A percentile compares a stretch with the other conserved stretches of the same genome.
phyloP scores from a whole-genome alignment of 2,113 vertebrate genomes.

The Callorhinus ursinus region DNA sequence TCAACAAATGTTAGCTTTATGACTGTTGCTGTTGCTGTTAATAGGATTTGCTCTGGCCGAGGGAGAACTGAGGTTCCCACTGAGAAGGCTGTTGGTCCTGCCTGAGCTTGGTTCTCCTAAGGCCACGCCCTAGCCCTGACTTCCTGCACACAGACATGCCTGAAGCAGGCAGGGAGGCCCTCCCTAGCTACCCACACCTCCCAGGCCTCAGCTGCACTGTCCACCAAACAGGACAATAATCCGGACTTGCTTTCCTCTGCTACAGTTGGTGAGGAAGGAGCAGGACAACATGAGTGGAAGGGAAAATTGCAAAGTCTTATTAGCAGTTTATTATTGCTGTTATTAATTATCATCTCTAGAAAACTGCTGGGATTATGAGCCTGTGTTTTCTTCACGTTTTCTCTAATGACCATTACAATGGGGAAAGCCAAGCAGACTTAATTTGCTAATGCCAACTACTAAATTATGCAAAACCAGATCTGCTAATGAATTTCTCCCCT shows the following conservation, averaged over 20 bases:
- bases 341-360: conserved; percentile 24
- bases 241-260: neutral
- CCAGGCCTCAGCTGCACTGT: neutral
- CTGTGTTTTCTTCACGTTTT: neutral
- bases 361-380: neutral
- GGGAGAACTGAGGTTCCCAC: neutral
- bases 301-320: neutral
- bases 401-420: neutral
- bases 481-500: conserved; percentile 32
- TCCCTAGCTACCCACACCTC: neutral
- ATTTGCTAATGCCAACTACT: conserved; percentile 27
- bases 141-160: accelerated
- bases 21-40: neutral
- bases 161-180: neutral
- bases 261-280: neutral
- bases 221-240: neutral
- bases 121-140: neutral
- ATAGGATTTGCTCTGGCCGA: neutral
- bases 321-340: neutral
- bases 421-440: conserved; percentile 27
- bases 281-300: neutral
- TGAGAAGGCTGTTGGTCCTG: neutral
- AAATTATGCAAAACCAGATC: conserved; percentile 41
- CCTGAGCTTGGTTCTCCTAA: accelerated
- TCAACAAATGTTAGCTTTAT: neutral